Evolutionary conservation across 2,888 invertebrate genomes (phyloP).

Genomic region (Phyllotreta cruciferae): DNA sequence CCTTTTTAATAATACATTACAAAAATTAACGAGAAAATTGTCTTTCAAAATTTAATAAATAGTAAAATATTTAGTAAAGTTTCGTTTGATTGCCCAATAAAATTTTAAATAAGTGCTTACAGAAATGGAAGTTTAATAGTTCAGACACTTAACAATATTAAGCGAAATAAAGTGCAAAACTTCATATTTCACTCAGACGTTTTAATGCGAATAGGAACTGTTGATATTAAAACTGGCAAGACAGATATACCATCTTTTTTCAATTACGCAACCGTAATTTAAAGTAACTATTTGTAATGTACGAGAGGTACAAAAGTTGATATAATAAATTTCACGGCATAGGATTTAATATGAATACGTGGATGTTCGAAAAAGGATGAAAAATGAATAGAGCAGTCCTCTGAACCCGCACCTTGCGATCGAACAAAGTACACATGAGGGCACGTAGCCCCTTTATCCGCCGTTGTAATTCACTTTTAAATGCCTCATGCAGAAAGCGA

Average conservation of each 20-base stretch:
- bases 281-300: constrained; percentile 20
- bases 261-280: constrained; percentile 13
- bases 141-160: too few relatives aligned
- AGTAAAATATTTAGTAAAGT: too few relatives aligned
- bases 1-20: too few relatives aligned
- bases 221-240: not conserved
- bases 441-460: constrained; percentile 34
- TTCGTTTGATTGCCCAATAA: too few relatives aligned
- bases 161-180: too few relatives aligned
- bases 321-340: constrained; percentile 24
- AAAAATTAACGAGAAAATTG: too few relatives aligned
- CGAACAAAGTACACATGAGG: constrained; percentile 35
- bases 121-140: too few relatives aligned
- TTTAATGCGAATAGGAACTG: too few relatives aligned
- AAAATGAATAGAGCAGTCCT: constrained; percentile 30
- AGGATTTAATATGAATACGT: constrained; percentile 30
- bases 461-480: constrained; percentile 34
- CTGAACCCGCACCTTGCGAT: constrained; percentile 30
- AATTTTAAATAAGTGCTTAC: too few relatives aligned
- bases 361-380: constrained; percentile 23
- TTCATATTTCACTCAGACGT: too few relatives aligned
- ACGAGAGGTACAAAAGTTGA: constrained; percentile 27
- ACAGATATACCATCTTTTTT: constrained; percentile 3
- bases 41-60: too few relatives aligned
- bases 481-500: constrained; percentile 26